Base-by-base conservation (phyloP, 2,113 vertebrate species). In the Oceanites oceanicus region DNA sequence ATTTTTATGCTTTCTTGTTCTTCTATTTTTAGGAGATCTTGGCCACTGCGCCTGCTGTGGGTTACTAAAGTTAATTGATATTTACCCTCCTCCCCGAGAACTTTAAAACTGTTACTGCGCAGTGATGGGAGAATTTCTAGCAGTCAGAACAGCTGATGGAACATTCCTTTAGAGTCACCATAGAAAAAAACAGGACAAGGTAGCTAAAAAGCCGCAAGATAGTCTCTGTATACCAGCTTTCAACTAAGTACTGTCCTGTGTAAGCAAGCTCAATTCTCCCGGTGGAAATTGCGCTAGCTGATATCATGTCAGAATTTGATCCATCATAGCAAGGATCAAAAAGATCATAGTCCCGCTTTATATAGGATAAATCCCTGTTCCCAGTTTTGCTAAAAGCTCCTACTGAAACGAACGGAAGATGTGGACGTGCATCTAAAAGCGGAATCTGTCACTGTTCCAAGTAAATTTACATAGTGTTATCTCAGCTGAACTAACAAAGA, bases 401-500 rank as follows among this genome's bases (percentile, higher is more conserved):
- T 55, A 6, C 70, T 68, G 74, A 88, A 94, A 75, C 70, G 53
- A 87, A 8, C 2, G 3, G 86, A 89, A 72, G 73, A 90, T 66
- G 90, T 40, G 78, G 85, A 96, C 58, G 52, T 97, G 95, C 82
- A 61, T 96, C 78, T 94, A 56, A 95, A 93, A 90, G 90, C 2
- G 8, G 90, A 56, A 72, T 78, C 83, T 96, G 95, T 94, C 95
- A 27, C n/a, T 30, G 80, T 86, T 94, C 94, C 95, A 95, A 97
- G 61, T 75, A 27, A 67, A 96, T 96, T 94, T 93, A 62, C 94
- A 93, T 96, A 95, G 86, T 96, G 92, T 96, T 96, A 86, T 96
- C 88, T 96, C 96, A 96, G 96, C 96, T 97, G 96, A 87, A 92
- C 94, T 97, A 96, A 96, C 95, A 97, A 96, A 96, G 86, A 78